These are phyloP conservation scores for Meda fulgida DNA, from an alignment of 2,797 vertebrate genomes.

Conservation along the genomic window DNA sequence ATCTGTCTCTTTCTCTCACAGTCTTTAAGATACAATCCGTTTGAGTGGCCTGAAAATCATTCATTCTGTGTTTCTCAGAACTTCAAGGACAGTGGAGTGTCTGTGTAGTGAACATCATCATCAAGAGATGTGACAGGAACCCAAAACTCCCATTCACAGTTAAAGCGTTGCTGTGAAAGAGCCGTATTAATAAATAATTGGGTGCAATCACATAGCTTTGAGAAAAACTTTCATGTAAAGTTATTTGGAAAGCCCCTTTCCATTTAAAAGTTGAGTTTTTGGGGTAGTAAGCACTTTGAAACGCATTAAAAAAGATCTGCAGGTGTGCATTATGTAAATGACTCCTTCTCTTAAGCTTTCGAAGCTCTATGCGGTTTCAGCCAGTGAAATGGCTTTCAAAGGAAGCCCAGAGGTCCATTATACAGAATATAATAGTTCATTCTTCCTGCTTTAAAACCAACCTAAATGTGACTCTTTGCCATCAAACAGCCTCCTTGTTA, in stretches of 20 bases:
- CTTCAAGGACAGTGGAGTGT: constrained; percentile 22
- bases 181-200: constrained; percentile 20
- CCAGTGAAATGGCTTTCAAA: constrained; percentile 45
- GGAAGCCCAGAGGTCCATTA: constrained; percentile 50
- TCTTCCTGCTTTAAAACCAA: constrained; percentile 38
- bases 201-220: not conserved
- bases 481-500: constrained; percentile 29
- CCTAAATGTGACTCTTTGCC: constrained; percentile 32
- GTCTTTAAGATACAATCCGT: constrained; percentile 9
- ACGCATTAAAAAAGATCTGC: constrained; percentile 52
- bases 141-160: constrained; percentile 3
- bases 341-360: constrained; percentile 15
- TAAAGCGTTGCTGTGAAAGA: not conserved
- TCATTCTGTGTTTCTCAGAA: constrained; percentile 11
- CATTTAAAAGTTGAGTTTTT: constrained; percentile 34
- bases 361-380: constrained; percentile 31
- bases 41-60: not conserved
- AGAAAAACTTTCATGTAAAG: constrained; percentile 21
- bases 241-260: constrained; percentile 38
- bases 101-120: not conserved
- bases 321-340: constrained; percentile 61
- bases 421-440: constrained; percentile 42
- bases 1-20: constrained; percentile 5
- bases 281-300: constrained; percentile 49
- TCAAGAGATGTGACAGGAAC: not conserved